These are phyloP conservation scores for Threskiornis aethiopicus DNA, from an alignment of 2,797 vertebrate genomes.

Conservation along the genomic window DNA sequence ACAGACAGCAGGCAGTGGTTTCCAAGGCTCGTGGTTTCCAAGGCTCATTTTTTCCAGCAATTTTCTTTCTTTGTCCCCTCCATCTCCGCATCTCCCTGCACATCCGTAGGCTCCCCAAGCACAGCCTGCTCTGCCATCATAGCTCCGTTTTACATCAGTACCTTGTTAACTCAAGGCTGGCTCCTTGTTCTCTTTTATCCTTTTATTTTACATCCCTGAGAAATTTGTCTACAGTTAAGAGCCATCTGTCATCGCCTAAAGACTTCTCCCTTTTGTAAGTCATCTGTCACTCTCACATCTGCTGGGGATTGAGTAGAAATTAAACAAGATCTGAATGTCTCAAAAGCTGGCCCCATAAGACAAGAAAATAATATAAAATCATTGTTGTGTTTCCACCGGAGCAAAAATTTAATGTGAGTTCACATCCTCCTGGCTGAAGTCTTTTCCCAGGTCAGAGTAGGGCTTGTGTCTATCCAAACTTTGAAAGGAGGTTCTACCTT, in stretches of 20 bases:
- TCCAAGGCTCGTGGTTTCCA: background rate
- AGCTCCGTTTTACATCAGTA: background rate
- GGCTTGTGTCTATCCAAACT: background rate
- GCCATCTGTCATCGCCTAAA: background rate
- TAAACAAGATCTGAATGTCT: background rate
- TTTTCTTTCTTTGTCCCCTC: background rate
- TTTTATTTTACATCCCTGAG: conserved; percentile 5
- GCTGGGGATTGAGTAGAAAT: background rate
- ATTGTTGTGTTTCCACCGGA: background rate
- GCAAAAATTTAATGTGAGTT: background rate
- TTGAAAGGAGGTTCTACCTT: background rate
- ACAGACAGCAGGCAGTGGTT: background rate
- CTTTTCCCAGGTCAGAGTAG: background rate
- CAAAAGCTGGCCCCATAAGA: background rate
- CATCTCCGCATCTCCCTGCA: background rate
- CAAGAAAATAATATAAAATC: background rate
- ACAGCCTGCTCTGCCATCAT: background rate
- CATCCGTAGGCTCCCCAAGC: background rate
- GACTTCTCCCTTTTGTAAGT: background rate
- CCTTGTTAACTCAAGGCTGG: background rate
- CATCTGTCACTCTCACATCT: background rate
- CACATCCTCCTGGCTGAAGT: background rate
- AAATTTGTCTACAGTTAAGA: background rate
- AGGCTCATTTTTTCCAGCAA: background rate
- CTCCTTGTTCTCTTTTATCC: background rate